Evolutionary conservation across 2,113 vertebrate genomes (phyloP), one percentile per base, ranked within the genome.

Genomic region (Siniperca knerii): DNA sequence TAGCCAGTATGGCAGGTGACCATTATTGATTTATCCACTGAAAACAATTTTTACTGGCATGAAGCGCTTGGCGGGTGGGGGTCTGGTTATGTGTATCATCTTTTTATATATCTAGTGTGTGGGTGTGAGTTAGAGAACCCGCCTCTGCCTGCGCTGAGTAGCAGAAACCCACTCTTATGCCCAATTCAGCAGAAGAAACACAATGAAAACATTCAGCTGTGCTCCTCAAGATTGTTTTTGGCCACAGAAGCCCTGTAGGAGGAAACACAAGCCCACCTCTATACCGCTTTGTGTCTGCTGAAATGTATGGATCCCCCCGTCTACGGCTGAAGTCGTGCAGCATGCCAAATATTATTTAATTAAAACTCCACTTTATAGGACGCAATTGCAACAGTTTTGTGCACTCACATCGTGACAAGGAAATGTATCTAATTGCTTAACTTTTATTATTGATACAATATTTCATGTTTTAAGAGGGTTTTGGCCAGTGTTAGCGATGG

Each of bases 181-280:
- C 91, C 93, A 89, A 86, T 93, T 95, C 93, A 94, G 94, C 94
- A 94, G 67, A 92, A 93, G 91, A 91, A 95, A 94, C 90, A 93
- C 92, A 95, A 95, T 93, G 94, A 95, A 95, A 96, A 95, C 94
- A 95, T 95, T 95, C 83, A 95, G 90, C 94, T 88, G 85, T 91
- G 92, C 93, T 93, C 89, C 89, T 92, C 54, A 11, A 95, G 88
- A 96, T 96, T 96, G 94, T 92, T 96, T 93, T 95, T 96, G 95
- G 95, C 95, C 90, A 57, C 85, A 77, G 79, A 81, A 91, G 75
- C 81, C 87, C 89, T 90, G 91, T 87, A 89, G 82, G 85, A 94
- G 93, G 94, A 95, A 95, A 94, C 93, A 88, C 91, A 92, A 96
- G 89, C 92, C 91, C 88, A 91, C 93, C 90, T 92, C 94, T 93